Evolutionary conservation across 2,113 vertebrate species (phyloP), one percentile per base, ranked within the genome.

Genomic region (Notothenia coriiceps): DNA sequence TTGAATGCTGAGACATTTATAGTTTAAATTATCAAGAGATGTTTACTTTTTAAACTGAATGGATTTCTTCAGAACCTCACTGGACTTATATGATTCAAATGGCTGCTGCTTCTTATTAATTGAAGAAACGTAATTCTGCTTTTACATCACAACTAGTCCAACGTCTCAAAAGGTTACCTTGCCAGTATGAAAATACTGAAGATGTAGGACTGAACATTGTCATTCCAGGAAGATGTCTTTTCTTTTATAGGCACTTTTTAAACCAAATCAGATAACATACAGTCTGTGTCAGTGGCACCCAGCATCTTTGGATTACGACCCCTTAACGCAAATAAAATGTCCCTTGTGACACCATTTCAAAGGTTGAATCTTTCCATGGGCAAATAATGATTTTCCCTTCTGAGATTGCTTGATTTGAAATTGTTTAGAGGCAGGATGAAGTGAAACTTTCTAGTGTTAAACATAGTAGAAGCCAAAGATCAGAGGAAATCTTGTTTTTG

Each of bases 21-120:
- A 63, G 18, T 33, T 72, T 5, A 74, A 33, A 85, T 80, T 18
- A 72, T 66, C 66, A 73, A 54, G 74, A 64, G 74, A 78, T 75
- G 61, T 77, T 79, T 82, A 35, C 22, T 66, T 75, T 55, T 67
- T 6, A 71, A 29, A 8, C 17, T 55, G 13, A 74, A 62, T 49
- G 40, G 12, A 74, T 54, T 51, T 35, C 68, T 63, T 29, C 40
- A 59, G 40, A 54, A 6, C 18, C 14, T 72, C 3, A 15, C 5
- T 6, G 62, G 55, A 35, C 35, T 64, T 70, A 59, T 18, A 62
- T 52, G 25, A 70, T 14, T 11, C 4, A 18, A 10, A 43, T 17
- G 0, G 17, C 10, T 25, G 25, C n/a, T 63, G 44, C 33, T 62
- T 66, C 22, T 74, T 25, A 76, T 78, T 73, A 70, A 79, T 67